A percentile compares a stretch with the other conserved stretches of the same genome.
phyloP scores from a whole-genome alignment of 2,888 invertebrate genomes.

The Petrolisthes manimaculis region DNA sequence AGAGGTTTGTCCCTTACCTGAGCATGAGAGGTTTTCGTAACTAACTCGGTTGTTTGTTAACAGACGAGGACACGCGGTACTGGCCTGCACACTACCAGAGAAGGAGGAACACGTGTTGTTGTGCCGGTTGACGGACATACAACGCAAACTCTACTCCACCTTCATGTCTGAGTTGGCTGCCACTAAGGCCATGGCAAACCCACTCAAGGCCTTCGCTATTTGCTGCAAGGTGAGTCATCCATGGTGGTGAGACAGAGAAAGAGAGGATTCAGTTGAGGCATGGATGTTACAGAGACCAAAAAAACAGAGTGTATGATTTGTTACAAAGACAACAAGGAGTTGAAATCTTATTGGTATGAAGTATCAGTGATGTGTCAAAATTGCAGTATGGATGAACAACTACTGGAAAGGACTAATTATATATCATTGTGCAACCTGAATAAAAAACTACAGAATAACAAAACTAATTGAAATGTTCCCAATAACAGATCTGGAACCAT shows the following conservation, averaged over 20 bases:
- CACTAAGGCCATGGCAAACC: conserved; percentile 88
- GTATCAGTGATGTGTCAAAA: no score
- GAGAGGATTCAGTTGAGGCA: no score
- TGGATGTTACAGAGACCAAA: no score
- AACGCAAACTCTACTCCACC: conserved; percentile 89
- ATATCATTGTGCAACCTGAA: no score
- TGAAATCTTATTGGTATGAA: no score
- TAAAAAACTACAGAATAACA: background rate
- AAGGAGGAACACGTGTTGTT: conserved; percentile 95
- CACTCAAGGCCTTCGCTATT: conserved; percentile 96
- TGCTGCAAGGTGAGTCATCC: conserved; percentile 85
- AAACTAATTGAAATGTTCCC: conserved; percentile 37
- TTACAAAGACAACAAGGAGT: no score
- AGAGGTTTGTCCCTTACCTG: no score
- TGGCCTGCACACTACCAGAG: conserved; percentile 91
- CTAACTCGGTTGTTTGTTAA: conserved; percentile 62
- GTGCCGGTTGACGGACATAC: conserved; percentile 89
- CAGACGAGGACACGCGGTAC: conserved; percentile 90
- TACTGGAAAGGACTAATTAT: no score
- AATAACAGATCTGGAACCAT: conserved; percentile 87
- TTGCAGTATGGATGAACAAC: no score
- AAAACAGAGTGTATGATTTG: no score
- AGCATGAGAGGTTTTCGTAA: background rate
- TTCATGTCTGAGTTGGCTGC: conserved; percentile 81
- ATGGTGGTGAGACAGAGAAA: background rate